Conservation (phyloP, 2,888 invertebrate genomes). For the Siphlonurus alternatus region DNA sequence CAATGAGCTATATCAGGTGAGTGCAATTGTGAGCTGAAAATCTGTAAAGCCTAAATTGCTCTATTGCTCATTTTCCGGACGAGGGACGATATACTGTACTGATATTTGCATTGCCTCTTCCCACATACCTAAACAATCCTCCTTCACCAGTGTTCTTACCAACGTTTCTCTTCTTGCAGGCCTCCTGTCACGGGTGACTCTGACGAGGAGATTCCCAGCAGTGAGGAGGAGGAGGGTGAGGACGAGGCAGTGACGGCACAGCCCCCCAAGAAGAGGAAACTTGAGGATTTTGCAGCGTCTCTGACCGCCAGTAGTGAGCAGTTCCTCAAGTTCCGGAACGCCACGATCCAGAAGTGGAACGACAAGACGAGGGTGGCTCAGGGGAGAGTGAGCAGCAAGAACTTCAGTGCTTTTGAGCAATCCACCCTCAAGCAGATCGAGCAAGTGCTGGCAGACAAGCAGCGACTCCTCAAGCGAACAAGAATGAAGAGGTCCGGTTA, state of each 20-base stretch:
- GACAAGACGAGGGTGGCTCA: slow-evolving; percentile 69
- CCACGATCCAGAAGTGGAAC: slow-evolving; percentile 84
- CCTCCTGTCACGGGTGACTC: slow-evolving; percentile 26
- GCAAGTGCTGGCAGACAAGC: slow-evolving; percentile 60
- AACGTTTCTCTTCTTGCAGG: not conserved
- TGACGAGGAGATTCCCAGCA: slow-evolving; percentile 45
- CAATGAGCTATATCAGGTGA: no score
- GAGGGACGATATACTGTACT: no score
- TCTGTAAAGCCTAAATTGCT: not conserved
- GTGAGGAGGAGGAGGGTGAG: slow-evolving; percentile 28
- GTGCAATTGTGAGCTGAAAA: no score
- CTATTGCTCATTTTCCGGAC: not conserved
- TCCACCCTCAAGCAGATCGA: slow-evolving; percentile 60
- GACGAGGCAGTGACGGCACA: slow-evolving; percentile 17
- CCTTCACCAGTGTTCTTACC: not conserved
- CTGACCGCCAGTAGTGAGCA: slow-evolving; percentile 38
- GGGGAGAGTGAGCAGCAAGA: slow-evolving; percentile 40
- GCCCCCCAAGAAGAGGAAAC: slow-evolving; percentile 25
- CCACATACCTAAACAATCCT: not conserved
- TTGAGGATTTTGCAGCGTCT: slow-evolving; percentile 39
- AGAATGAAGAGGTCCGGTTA: slow-evolving; percentile 62
- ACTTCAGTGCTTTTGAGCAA: slow-evolving; percentile 38
- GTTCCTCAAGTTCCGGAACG: slow-evolving; percentile 53
- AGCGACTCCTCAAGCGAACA: slow-evolving; percentile 58
- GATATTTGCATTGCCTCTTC: not conserved